Evolutionary conservation across 2,113 vertebrate species (phyloP), one percentile per base, ranked within the genome.

Genomic region (Platichthys flesus): DNA sequence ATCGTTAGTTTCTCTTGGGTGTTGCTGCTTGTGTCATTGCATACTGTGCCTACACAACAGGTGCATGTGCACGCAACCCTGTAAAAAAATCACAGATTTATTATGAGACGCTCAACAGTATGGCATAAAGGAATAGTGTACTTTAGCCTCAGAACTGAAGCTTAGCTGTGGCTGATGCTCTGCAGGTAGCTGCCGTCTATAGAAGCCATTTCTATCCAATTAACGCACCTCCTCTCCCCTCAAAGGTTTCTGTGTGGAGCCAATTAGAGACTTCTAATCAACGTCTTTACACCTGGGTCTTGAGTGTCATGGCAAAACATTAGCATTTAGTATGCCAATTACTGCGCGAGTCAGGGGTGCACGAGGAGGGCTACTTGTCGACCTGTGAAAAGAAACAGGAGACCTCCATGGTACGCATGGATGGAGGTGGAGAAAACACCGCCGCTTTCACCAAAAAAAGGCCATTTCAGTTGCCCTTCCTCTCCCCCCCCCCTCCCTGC

Each of bases 291-390:
- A 90, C 83, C 74, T 76, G 81, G 70, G 88, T 85, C 83, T 83
- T 74, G 74, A 89, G 83, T 92, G 89, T 88, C 90, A 86, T 79
- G 81, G 72, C 66, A 71, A 89, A 91, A 90, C 89, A 87, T 90
- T 91, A 87, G 84, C 88, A 93, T 90, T 87, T 90, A 84, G 85
- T 78, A 81, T 85, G 88, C 89, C 88, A 93, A 93, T 92, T 93
- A 93, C 82, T 68, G 77, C 58, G 59, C 57, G 74, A 79, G 79
- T 64, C 31, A 70, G 75, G 70, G 75, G 82, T 55, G 77, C 60
- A 80, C 81, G 64, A 59, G 66, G 67, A 81, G 47, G 71, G 69
- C 79, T 85, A 80, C 13, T 57, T 37, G 61, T 74, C 57, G 55
- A 72, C 76, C 72, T 77, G 83, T 51, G 74, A 81, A 85, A 76